Evolutionary conservation across 2,113 vertebrate genomes (phyloP), one percentile per base, ranked within the genome.

Genomic region (crab-eating macaque (Macaca fascicularis)): DNA sequence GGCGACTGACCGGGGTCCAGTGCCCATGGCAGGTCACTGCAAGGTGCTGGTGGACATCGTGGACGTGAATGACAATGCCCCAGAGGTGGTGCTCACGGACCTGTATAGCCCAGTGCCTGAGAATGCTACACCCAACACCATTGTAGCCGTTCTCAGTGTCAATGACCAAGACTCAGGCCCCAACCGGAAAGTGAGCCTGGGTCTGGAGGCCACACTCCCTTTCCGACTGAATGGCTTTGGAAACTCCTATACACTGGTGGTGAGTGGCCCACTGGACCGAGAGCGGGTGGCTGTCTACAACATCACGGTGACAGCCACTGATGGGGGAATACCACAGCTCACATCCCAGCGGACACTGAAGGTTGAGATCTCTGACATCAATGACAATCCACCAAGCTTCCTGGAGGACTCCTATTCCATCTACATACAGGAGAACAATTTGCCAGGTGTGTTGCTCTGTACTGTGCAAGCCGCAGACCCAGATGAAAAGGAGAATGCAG

Each of bases 51-150:
- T 99, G 97, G 99, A 99, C 95, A 99, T 99, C 70, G 96, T 99
- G 98, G 99, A 99, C 93, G 99, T 99, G 80, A 99, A 99, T 40
- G 99, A 99, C 97, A 99, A 99, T 30, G 99, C 99, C 89, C 99
- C 99, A 35, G 99, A 99, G 81, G 99, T 99, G 97, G 98, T 99
- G 57, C 98, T 99, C 94, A 99, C 99, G 10, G 99, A 99, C 22
- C 98, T 99, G 35, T 99, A 99, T 96, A 99, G 99, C 90, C 99
- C 99, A 2, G 99, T 99, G 38, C 99, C 99, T 1, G 99, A 99
- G 98, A 99, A 99, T 84, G 99, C 99, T 11, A 98, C 98, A 30
- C 98, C 98, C 38, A 99, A 99, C 95, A 99, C 99, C 1, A 99
- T 99, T 38, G 99, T 99, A 98, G 99, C 99, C 79, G 98, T 99